These are phyloP conservation scores for Drosophila sturtevanti DNA, from an alignment of 1,140 invertebrate species.

Conservation along the genomic window DNA sequence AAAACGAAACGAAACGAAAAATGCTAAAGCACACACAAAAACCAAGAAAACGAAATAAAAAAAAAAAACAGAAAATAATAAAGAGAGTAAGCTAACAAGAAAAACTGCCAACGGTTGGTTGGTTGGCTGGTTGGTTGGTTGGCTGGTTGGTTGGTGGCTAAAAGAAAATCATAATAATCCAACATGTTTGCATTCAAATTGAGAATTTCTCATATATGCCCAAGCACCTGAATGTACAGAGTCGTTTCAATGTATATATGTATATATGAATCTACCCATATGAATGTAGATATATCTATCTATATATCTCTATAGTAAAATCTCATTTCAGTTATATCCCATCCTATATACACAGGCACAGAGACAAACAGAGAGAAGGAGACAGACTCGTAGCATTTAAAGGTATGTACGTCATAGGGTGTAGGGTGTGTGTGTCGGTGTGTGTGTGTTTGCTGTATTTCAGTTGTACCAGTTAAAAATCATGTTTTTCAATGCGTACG, in stretches of 20 bases:
- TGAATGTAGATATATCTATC: constrained; percentile 7
- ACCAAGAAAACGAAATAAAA: constrained; percentile 33
- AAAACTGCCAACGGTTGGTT: constrained; percentile 65
- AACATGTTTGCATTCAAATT: constrained; percentile 80
- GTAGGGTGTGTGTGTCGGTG: constrained; percentile 9
- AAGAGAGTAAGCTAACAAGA: constrained; percentile 45
- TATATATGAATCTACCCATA: neutral
- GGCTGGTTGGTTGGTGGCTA: constrained; percentile 58
- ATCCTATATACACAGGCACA: constrained; percentile 8
- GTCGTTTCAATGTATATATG: neutral
- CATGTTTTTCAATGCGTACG: constrained; percentile 65
- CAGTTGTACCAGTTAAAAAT: constrained; percentile 75
- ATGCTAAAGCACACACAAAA: constrained; percentile 33
- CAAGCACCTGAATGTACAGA: constrained; percentile 38
- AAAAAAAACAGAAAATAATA: constrained; percentile 4
- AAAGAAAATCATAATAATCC: constrained; percentile 77
- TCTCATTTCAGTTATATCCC: constrained; percentile 74
- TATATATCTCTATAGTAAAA: constrained; percentile 50
- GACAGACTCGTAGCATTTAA: neutral
- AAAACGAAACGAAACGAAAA: neutral
- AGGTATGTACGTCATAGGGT: neutral
- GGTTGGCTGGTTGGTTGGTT: constrained; percentile 41
- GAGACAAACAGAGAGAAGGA: constrained; percentile 24
- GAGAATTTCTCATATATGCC: constrained; percentile 66
- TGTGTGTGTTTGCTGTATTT: constrained; percentile 51